Evolutionary conservation across 1,140 invertebrate genomes (phyloP).

Genomic region (Bacillus rossius): DNA sequence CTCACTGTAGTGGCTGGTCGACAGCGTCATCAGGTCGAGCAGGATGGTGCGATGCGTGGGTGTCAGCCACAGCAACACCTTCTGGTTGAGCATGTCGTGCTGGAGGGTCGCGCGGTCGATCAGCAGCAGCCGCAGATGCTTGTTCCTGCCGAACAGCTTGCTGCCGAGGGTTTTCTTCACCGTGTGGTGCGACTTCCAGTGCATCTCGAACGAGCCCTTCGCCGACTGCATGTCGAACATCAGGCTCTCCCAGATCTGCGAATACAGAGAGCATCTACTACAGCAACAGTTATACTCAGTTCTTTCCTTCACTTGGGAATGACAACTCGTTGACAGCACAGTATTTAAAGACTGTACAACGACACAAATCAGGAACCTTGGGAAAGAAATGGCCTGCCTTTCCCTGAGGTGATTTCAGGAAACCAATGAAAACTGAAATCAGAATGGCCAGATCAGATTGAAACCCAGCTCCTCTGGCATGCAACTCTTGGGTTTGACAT

Average conservation of each 20-base stretch:
- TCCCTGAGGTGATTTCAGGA: no score
- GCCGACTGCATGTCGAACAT: conserved; percentile 50
- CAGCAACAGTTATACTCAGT: no score
- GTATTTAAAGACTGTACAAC: no score
- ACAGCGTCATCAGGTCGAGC: conserved; percentile 55
- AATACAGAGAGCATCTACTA: conserved; percentile 1
- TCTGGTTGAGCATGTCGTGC: conserved; percentile 54
- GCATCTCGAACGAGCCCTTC: conserved; percentile 46
- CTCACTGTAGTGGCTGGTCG: conserved; percentile 62
- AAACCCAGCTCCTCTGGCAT: no score
- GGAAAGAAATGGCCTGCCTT: no score
- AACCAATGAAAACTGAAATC: no score
- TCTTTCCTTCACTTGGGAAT: no score
- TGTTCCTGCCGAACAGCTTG: conserved; percentile 52
- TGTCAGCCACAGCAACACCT: conserved; percentile 42
- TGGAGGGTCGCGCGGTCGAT: conserved; percentile 59
- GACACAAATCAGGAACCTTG: no score
- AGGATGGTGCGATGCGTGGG: conserved; percentile 55
- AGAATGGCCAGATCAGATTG: no score
- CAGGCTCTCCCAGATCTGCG: conserved; percentile 54
- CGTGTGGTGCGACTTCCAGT: conserved; percentile 53
- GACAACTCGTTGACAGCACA: no score
- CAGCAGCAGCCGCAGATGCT: conserved; percentile 56
- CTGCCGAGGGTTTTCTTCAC: conserved; percentile 57
- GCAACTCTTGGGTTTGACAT: no score